These are phyloP conservation scores for Drosophila bocqueti DNA, from an alignment of 1,140 invertebrate genomes.

Conservation along the genomic window DNA sequence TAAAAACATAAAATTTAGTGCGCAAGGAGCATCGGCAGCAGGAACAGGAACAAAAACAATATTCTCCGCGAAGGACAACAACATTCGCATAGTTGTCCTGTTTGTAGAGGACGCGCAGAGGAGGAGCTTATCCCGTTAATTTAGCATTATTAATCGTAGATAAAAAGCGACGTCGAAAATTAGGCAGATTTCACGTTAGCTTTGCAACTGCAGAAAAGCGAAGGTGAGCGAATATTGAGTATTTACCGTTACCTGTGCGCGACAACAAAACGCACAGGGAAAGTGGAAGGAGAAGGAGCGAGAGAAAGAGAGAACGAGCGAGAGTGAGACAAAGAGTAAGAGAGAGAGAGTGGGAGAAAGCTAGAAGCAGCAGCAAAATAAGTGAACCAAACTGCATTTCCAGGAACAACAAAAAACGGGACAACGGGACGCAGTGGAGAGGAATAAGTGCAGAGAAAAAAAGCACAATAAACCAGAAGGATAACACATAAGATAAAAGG, in stretches of 20 bases:
- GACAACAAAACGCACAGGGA: conserved; percentile 23
- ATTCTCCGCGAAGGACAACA: conserved; percentile 32
- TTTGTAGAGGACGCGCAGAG: conserved; percentile 8
- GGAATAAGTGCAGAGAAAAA: background rate
- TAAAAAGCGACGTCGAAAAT: background rate
- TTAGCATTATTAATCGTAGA: background rate
- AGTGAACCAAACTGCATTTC: conserved; percentile 22
- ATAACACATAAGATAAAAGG: background rate
- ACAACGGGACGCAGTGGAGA: background rate
- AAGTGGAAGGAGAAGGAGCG: background rate
- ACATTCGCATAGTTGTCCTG: conserved; percentile 10
- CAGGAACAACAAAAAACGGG: conserved; percentile 27
- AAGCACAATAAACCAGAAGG: background rate
- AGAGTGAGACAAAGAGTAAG: background rate
- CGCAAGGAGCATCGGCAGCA: conserved; percentile 67
- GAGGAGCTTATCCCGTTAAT: background rate
- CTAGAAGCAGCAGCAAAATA: conserved; percentile 13
- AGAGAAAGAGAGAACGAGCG: background rate
- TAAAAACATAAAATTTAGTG: conserved; percentile 82
- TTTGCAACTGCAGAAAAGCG: conserved; percentile 6
- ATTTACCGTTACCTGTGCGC: conserved; percentile 30
- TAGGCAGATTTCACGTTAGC: background rate
- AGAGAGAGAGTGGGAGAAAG: background rate
- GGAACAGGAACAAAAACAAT: conserved; percentile 59
- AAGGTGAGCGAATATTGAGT: conserved; percentile 31